A percentile compares a stretch with the other conserved stretches of the same genome.
Evolutionary conservation across 2,797 vertebrate species (phyloP).

Genomic region (Ctenochaetus hawaiiensis): DNA sequence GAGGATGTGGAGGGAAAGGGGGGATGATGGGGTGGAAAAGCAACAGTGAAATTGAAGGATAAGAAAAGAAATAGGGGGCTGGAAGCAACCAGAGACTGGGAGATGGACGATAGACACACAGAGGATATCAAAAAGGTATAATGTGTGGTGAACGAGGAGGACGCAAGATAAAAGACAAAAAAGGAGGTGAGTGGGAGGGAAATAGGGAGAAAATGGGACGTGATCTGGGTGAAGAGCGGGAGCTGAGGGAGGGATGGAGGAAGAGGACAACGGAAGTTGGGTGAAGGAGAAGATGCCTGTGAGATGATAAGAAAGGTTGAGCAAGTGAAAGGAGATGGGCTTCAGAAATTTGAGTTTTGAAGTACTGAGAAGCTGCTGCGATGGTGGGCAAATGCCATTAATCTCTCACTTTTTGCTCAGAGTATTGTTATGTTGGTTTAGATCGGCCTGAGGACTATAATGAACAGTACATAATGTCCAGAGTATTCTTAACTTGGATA

Average conservation of each 20-base stretch:
- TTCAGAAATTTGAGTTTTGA: conserved; percentile 52
- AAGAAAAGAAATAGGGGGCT: conserved; percentile 62
- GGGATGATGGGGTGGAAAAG: conserved; percentile 25
- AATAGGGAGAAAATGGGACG: conserved; percentile 42
- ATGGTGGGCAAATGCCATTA: conserved; percentile 18
- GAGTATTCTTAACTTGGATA: neutral
- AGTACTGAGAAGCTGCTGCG: conserved; percentile 10
- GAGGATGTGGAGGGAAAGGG: conserved; percentile 24
- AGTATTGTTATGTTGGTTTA: conserved; percentile 3
- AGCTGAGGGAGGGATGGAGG: conserved; percentile 12
- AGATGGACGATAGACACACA: conserved; percentile 55
- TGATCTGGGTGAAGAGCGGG: conserved; percentile 53
- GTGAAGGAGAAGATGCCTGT: conserved; percentile 34
- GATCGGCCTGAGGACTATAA: neutral
- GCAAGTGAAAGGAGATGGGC: conserved; percentile 20
- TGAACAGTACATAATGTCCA: neutral
- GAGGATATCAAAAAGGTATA: conserved; percentile 61
- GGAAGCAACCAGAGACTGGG: conserved; percentile 38
- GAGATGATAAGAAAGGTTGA: conserved; percentile 38
- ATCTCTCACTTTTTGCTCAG: conserved; percentile 19
- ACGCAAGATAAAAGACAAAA: conserved; percentile 51
- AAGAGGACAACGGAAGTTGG: conserved; percentile 20
- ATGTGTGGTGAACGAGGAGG: conserved; percentile 43
- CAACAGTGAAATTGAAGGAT: conserved; percentile 67
- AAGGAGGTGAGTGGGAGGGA: conserved; percentile 28